Conservation (phyloP, 2,888 invertebrate species). For the Trissonchulus latispiculum region DNA sequence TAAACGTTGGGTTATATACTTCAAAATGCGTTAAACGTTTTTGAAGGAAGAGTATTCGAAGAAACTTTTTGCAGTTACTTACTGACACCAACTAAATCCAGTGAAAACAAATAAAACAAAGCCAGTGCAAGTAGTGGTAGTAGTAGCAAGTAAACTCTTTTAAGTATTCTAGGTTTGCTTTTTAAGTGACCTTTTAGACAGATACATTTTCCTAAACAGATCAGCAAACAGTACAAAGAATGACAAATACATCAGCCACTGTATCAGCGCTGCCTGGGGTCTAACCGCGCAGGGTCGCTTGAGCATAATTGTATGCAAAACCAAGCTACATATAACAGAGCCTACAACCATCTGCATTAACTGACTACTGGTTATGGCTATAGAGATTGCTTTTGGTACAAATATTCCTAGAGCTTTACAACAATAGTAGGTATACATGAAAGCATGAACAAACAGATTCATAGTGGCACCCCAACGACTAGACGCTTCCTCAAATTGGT, state of each 20-base stretch:
- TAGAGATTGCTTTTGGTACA: background rate
- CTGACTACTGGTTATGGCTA: background rate
- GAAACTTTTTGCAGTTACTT: too few relatives aligned
- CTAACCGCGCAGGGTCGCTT: background rate
- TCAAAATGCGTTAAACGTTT: too few relatives aligned
- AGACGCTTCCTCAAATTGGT: background rate
- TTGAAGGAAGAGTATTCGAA: too few relatives aligned
- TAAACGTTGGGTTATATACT: too few relatives aligned
- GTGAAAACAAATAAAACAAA: too few relatives aligned
- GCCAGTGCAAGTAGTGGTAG: too few relatives aligned
- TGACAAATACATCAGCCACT: background rate
- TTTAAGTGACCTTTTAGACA: too few relatives aligned
- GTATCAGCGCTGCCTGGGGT: background rate
- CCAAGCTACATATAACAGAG: background rate
- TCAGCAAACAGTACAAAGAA: background rate
- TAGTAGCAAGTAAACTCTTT: too few relatives aligned
- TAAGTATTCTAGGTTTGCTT: too few relatives aligned
- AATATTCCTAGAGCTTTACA: background rate
- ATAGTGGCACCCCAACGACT: background rate
- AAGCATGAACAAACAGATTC: background rate
- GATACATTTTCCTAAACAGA: background rate
- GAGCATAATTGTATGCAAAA: background rate
- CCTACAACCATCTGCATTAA: constrained; percentile 6
- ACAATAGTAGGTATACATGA: constrained; percentile 12
- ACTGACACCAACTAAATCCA: too few relatives aligned